Conservation (phyloP, 2,113 vertebrate genomes). For the Elgaria multicarinata region DNA sequence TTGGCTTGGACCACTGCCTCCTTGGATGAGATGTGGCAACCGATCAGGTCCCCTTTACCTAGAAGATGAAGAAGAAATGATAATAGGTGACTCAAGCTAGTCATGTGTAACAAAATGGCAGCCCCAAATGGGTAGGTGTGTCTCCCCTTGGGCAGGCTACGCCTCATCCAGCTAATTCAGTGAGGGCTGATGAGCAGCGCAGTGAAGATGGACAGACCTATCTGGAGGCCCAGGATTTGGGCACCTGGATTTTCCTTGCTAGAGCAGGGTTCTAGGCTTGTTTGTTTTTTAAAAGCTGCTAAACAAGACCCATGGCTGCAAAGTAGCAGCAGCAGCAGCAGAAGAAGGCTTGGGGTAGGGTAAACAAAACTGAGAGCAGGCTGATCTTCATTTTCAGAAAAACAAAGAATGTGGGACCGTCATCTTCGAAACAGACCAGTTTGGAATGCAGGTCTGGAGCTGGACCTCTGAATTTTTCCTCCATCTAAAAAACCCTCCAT, state of each 20-base stretch:
- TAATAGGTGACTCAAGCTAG: background rate
- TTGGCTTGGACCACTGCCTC: slow-evolving; percentile 72
- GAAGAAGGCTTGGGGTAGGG: background rate
- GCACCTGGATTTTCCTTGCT: background rate
- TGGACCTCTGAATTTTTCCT: background rate
- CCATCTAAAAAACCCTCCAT: background rate
- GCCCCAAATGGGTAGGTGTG: background rate
- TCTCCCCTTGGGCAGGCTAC: background rate
- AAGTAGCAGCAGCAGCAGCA: background rate
- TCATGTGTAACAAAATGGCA: background rate
- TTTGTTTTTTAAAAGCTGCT: background rate
- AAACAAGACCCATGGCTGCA: background rate
- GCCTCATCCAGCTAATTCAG: background rate
- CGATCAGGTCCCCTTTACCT: slow-evolving; percentile 78
- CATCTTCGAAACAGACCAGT: background rate
- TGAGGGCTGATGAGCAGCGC: too few species aligned
- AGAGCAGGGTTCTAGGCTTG: background rate
- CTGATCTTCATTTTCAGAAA: background rate
- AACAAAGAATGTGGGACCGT: background rate
- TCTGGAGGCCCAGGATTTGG: background rate
- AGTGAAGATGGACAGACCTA: too few species aligned
- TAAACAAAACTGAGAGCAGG: background rate
- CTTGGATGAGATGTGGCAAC: slow-evolving; percentile 70
- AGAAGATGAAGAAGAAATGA: background rate
- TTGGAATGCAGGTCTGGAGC: background rate